Evolutionary conservation across 92 coral and sea anemone species (phyloP), one percentile per base, ranked within the genome.

Genomic region (Chrysogorgia sp.): DNA sequence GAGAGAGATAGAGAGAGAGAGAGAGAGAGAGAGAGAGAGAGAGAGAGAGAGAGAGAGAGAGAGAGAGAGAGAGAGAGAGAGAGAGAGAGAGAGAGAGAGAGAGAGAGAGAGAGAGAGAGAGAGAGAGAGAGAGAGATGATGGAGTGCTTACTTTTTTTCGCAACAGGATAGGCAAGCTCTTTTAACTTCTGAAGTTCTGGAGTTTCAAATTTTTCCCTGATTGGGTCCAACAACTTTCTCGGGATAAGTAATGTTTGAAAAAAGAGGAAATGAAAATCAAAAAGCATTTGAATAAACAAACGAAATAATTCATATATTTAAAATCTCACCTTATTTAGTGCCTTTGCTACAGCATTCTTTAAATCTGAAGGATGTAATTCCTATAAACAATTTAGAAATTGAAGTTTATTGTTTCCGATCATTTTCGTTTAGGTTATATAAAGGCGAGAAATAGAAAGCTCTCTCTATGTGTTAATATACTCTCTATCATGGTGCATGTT

Each of bases 281-380:
- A n/a, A 48, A 14, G 56, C 56, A 17, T 14, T 45, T 45, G 52
- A 9, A 45, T 19, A 9, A 9, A 9, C 52, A n/a, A 45, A 22
- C 19, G 56, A 22, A 48, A 48, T 22, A 2, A 48, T 1, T 48
- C 21, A 22, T 56, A 10, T 20, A 12, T 37, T 65, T 40, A 9
- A 34, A 35, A 64, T n/a, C 0, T 24, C 81, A 96, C 99, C 85
- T 92, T 84, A 49, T 96, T 91, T 22, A 96, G 70, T 61, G 92
- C 76, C 76, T 71, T 75, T 60, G 92, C 75, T 2, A 91, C 97
- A 37, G 89, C 97, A 14, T 57, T 86, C 82, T 96, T 96, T 12
- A 96, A 86, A 72, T 96, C 99, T 62, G 89, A 89, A 7, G 99
- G 99, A 75, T 96, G 99, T 0, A 96, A 82, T 50, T 88, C 97